Percentiles rank a stretch among this genome's conserved stretches.
These are phyloP conservation scores for Ptiloglossa arizonensis DNA, from an alignment of 1,140 invertebrate species.

Conservation along the genomic window DNA sequence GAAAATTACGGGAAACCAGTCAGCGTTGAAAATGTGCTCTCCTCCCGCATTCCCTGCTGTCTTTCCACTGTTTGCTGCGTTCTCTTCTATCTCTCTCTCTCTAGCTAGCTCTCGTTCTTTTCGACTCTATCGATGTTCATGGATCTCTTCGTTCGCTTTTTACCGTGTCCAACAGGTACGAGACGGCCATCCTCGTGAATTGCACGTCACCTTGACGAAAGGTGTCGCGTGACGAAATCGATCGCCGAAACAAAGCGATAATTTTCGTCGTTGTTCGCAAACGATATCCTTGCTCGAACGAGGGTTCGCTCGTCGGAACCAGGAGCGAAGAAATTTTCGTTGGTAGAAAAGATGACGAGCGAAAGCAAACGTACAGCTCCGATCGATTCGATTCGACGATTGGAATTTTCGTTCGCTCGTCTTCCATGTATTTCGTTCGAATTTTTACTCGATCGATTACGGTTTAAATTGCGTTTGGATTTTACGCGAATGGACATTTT, in stretches of 20 bases:
- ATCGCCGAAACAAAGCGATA: not conserved
- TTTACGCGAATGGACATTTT: no score
- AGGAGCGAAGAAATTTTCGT: no score
- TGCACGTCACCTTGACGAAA: constrained; percentile 35
- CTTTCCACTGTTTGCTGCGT: not conserved
- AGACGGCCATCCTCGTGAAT: not conserved
- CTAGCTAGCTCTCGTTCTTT: not conserved
- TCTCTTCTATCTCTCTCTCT: not conserved
- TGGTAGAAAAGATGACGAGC: no score
- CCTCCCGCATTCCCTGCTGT: not conserved
- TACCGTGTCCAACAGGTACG: constrained; percentile 53
- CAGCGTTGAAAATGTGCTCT: constrained; percentile 54
- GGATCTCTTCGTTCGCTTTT: not conserved
- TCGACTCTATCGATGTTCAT: not conserved
- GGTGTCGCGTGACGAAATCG: constrained; percentile 2
- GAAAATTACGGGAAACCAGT: constrained; percentile 67
- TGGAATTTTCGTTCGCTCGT: no score
- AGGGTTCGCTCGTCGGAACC: no score
- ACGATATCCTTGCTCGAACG: no score
- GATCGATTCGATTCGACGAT: no score
- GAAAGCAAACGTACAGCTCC: no score
- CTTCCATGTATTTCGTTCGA: no score
- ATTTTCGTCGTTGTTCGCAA: no score
- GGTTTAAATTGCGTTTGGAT: no score
- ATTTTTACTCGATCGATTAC: no score